phyloP scores from a whole-genome alignment of 1,140 invertebrate genomes.

The Anastrepha ludens region DNA sequence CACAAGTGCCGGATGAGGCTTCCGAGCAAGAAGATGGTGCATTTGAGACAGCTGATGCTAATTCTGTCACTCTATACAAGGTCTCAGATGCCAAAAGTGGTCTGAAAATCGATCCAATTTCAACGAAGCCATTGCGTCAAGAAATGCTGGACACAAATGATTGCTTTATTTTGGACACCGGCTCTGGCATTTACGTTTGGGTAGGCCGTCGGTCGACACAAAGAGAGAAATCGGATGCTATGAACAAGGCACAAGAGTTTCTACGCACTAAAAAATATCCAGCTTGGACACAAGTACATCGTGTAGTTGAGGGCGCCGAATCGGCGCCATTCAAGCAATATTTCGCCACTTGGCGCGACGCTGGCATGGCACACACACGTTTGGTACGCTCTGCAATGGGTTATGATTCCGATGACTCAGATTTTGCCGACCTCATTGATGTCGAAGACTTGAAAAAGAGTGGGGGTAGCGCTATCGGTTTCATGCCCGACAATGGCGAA shows the following conservation, averaged over 20 bases:
- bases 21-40: slow-evolving; percentile 81
- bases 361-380: slow-evolving; percentile 77
- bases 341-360: slow-evolving; percentile 84
- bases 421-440: slow-evolving; percentile 68
- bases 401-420: slow-evolving; percentile 65
- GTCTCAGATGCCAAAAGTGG: slow-evolving; percentile 83
- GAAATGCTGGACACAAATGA: slow-evolving; percentile 86
- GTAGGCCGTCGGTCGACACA: slow-evolving; percentile 85
- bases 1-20: slow-evolving; percentile 81
- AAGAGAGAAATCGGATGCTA: slow-evolving; percentile 85
- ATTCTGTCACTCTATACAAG: slow-evolving; percentile 79
- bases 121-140: slow-evolving; percentile 82
- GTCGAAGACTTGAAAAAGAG: slow-evolving; percentile 73
- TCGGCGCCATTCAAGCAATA: slow-evolving; percentile 87
- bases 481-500: slow-evolving; percentile 83
- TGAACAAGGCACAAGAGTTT: slow-evolving; percentile 85
- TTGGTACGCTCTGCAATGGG: slow-evolving; percentile 75
- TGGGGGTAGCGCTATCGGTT: slow-evolving; percentile 78
- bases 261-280: slow-evolving; percentile 84
- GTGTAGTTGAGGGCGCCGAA: slow-evolving; percentile 84
- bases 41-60: slow-evolving; percentile 78
- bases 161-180: slow-evolving; percentile 89
- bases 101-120: slow-evolving; percentile 80
- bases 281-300: slow-evolving; percentile 83
- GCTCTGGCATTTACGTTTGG: slow-evolving; percentile 89